phyloP scores from a whole-genome alignment of 1,140 invertebrate species.

The Lamellibrachia luymesi region DNA sequence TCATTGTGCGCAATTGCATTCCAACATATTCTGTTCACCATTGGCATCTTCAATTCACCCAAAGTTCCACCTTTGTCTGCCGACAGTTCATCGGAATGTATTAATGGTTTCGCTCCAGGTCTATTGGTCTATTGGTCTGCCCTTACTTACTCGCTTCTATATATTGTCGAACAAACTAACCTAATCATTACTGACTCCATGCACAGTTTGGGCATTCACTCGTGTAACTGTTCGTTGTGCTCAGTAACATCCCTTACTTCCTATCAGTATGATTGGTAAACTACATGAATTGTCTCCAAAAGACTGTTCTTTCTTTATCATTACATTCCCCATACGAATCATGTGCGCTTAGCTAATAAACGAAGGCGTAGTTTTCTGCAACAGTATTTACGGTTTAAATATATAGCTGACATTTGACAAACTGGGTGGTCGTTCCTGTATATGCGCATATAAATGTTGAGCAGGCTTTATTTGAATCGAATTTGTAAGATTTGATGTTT shows the following conservation, averaged over 20 bases:
- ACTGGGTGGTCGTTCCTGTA: not conserved
- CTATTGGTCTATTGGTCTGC: not conserved
- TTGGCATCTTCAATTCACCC: not conserved
- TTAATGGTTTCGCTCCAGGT: too few relatives aligned
- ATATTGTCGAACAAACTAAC: too few relatives aligned
- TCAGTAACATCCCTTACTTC: not conserved
- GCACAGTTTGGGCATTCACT: not conserved
- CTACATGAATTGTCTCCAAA: not conserved
- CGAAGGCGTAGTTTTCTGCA: not conserved
- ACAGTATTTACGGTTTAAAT: not conserved
- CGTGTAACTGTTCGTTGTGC: not conserved
- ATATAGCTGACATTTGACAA: not conserved
- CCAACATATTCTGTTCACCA: not conserved
- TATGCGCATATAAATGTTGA: not conserved
- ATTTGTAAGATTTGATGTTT: not conserved
- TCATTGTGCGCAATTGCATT: not conserved
- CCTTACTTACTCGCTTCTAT: too few relatives aligned
- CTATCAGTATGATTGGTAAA: not conserved
- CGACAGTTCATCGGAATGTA: too few relatives aligned
- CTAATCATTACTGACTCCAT: too few relatives aligned
- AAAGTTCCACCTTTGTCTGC: not conserved
- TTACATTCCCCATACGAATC: not conserved
- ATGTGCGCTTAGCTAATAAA: not conserved
- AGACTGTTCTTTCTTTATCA: not conserved
- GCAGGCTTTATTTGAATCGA: not conserved